Evolutionary conservation across 1,140 invertebrate species (phyloP).

Genomic region (Trachymyrmex cornetzi): DNA sequence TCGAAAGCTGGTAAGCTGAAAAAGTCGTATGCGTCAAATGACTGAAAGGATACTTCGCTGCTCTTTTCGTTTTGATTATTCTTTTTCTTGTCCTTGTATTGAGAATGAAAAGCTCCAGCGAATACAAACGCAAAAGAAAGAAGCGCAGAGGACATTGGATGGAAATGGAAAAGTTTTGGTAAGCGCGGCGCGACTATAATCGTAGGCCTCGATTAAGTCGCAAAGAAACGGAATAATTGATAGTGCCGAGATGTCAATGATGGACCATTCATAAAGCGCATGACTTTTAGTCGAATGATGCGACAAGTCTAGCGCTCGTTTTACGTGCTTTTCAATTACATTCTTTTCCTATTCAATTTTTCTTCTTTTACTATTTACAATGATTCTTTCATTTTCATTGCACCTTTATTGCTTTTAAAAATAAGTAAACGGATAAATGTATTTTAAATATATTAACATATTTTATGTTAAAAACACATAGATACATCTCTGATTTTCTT

Average conservation of each 20-base stretch:
- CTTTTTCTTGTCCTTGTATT: background rate
- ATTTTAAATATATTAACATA: background rate
- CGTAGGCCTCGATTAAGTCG: conserved; percentile 45
- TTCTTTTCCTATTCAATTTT: background rate
- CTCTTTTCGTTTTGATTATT: conserved; percentile 18
- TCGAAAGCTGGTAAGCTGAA: conserved; percentile 18
- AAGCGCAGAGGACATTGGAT: background rate
- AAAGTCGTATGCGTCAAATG: conserved; percentile 47
- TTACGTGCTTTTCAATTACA: background rate
- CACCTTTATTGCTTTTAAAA: background rate
- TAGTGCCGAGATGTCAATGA: conserved; percentile 70
- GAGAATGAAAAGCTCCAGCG: conserved; percentile 2
- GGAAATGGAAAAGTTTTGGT: conserved; percentile 55
- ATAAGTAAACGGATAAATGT: background rate
- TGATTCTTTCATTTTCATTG: background rate
- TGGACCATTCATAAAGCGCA: conserved; percentile 64
- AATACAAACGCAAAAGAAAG: conserved; percentile 6
- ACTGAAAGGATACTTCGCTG: background rate
- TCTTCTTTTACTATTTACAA: background rate
- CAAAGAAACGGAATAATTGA: conserved; percentile 68
- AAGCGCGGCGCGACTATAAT: conserved; percentile 30
- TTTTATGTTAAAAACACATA: background rate
- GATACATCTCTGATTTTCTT: background rate
- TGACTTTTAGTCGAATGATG: conserved; percentile 17
- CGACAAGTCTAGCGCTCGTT: background rate